Conservation (phyloP, 2,888 invertebrate genomes). For the Polyploca ridens region DNA sequence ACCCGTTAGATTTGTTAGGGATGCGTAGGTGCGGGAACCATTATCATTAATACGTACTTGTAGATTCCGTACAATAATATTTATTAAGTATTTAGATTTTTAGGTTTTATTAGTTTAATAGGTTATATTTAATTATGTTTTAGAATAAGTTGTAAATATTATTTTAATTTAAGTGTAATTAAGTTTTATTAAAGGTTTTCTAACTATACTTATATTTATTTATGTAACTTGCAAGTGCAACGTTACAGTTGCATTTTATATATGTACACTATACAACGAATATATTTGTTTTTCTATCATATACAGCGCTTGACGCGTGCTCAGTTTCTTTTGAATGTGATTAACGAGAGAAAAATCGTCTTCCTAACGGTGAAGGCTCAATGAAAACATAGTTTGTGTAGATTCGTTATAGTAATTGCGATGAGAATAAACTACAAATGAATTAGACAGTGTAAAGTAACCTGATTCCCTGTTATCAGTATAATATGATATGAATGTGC, state of each 20-base stretch:
- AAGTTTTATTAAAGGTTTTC: too few species aligned
- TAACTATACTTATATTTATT: too few species aligned
- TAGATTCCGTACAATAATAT: too few species aligned
- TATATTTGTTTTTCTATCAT: conserved; percentile 16
- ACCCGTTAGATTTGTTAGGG: too few species aligned
- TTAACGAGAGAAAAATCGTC: conserved; percentile 30
- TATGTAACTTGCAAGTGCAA: too few species aligned
- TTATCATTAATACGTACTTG: too few species aligned
- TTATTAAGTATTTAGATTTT: too few species aligned
- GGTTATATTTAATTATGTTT: too few species aligned
- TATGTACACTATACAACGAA: conserved; percentile 50
- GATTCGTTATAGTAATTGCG: not conserved
- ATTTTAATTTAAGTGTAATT: too few species aligned
- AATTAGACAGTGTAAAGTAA: not conserved
- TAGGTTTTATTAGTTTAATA: too few species aligned
- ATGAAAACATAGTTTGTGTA: conserved; percentile 14
- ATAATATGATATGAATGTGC: not conserved
- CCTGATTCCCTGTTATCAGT: not conserved
- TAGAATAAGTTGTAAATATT: too few species aligned
- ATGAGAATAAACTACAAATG: not conserved
- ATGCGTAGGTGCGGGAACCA: too few species aligned
- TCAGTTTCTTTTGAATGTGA: conserved; percentile 23
- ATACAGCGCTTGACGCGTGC: conserved; percentile 18
- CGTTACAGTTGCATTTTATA: conserved; percentile 18
- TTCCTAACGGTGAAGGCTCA: conserved; percentile 33